These are phyloP conservation scores for Boloria selene DNA, from an alignment of 2,888 invertebrate species.

Conservation along the genomic window DNA sequence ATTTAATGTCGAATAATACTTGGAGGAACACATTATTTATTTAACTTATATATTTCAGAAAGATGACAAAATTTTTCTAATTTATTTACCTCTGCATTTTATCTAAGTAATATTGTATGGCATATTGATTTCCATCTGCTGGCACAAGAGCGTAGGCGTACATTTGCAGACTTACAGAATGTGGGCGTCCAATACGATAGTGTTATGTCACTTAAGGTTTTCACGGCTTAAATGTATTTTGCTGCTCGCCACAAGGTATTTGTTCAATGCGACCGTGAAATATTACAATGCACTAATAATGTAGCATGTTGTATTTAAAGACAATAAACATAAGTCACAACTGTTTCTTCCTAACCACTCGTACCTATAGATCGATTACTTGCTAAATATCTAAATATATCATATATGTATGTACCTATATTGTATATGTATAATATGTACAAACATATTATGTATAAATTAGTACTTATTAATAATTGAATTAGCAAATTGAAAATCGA, in stretches of 20 bases:
- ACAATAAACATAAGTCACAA: not conserved
- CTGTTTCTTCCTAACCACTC: too few species aligned
- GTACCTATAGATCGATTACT: too few species aligned
- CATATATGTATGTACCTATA: too few species aligned
- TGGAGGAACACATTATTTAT: too few species aligned
- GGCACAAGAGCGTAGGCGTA: not conserved
- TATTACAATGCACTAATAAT: slow-evolving; percentile 1
- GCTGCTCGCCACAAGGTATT: not conserved
- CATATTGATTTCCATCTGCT: slow-evolving; percentile 11
- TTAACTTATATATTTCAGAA: too few species aligned
- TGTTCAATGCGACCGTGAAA: not conserved
- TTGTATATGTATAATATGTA: too few species aligned
- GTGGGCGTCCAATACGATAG: not conserved
- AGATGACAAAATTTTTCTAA: not conserved
- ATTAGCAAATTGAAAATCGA: too few species aligned
- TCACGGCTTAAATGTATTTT: slow-evolving; percentile 9
- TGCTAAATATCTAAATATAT: too few species aligned
- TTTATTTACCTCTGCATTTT: slow-evolving; percentile 4
- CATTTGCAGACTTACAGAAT: not conserved
- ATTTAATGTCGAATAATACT: not conserved
- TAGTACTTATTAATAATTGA: too few species aligned
- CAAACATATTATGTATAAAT: too few species aligned
- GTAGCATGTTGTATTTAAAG: not conserved
- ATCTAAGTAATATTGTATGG: not conserved
- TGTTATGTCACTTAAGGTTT: slow-evolving; percentile 5